These are phyloP conservation scores for Watsonalla binaria DNA, from an alignment of 2,888 invertebrate species.

Conservation along the genomic window DNA sequence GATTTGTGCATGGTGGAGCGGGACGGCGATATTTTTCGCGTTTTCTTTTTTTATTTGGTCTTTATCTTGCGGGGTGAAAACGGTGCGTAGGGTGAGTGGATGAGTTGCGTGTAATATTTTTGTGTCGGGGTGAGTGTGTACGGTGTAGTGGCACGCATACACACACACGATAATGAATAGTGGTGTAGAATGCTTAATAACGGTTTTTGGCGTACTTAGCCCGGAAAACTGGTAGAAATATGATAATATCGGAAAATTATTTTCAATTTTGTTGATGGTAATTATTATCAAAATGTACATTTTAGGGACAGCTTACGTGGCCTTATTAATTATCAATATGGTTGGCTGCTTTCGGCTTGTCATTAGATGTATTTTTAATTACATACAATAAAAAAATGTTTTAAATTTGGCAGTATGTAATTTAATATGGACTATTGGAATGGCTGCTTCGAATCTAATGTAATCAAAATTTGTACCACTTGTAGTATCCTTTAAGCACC, in stretches of 20 bases:
- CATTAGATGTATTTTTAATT: slow-evolving; percentile 6
- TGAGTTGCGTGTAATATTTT: slow-evolving; percentile 63
- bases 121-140: slow-evolving; percentile 40
- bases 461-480: too few relatives aligned
- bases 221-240: slow-evolving; percentile 49
- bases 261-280: slow-evolving; percentile 51
- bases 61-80: slow-evolving; percentile 76
- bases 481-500: too few relatives aligned
- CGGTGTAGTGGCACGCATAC: slow-evolving; percentile 18
- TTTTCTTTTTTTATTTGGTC: slow-evolving; percentile 78
- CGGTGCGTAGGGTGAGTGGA: slow-evolving; percentile 58
- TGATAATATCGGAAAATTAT: slow-evolving; percentile 71
- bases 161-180: slow-evolving; percentile 66
- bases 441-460: too few relatives aligned
- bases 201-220: slow-evolving; percentile 70
- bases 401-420: too few relatives aligned
- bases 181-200: slow-evolving; percentile 73
- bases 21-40: slow-evolving; percentile 70
- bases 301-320: slow-evolving; percentile 2
- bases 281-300: slow-evolving; percentile 18
- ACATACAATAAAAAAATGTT: too few relatives aligned
- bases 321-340: slow-evolving; percentile 25
- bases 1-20: slow-evolving; percentile 37
- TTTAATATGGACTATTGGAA: too few relatives aligned
- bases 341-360: neutral